Evolutionary conservation across 37 sponge, comb jelly and placozoan species (phyloP).

Genomic region (Theonella swinhoei): DNA sequence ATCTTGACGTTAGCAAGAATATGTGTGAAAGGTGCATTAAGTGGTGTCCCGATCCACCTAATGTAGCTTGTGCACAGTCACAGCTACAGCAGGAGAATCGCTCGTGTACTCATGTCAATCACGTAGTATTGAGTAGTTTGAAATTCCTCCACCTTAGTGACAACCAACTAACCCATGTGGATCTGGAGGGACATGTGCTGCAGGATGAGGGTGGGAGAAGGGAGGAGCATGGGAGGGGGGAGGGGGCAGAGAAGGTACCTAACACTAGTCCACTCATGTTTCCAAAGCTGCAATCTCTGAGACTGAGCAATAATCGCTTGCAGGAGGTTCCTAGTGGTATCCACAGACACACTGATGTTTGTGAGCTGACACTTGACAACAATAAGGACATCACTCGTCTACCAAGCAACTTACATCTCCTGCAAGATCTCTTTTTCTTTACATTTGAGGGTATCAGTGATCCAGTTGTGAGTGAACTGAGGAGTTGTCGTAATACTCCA

Average conservation of each 20-base stretch:
- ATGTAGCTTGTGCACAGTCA: conserved; percentile 38
- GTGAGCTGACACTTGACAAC: conserved; percentile 19
- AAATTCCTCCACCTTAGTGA: conserved; percentile 34
- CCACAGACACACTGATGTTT: conserved; percentile 23
- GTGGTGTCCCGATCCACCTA: background rate
- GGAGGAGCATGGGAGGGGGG: background rate
- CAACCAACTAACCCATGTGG: conserved; percentile 26
- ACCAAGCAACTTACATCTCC: conserved; percentile 20
- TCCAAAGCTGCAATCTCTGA: conserved; percentile 48
- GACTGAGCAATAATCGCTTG: conserved; percentile 38
- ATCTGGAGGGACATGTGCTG: background rate
- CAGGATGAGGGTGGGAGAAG: background rate
- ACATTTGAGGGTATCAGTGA: conserved; percentile 51
- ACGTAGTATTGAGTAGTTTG: conserved; percentile 15
- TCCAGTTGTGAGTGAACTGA: conserved; percentile 42
- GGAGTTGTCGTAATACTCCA: background rate
- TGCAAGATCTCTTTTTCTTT: conserved; percentile 43
- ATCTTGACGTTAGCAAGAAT: conserved; percentile 38
- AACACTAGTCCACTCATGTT: conserved; percentile 34
- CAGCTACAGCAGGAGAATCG: background rate
- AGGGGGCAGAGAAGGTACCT: background rate
- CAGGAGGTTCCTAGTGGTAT: conserved; percentile 29
- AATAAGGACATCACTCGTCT: conserved; percentile 34
- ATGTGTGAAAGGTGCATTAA: background rate
- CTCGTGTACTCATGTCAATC: conserved; percentile 31